Percentiles rank a stretch among this genome's conserved stretches.
phyloP scores from a whole-genome alignment of 2,797 vertebrate species.

The Psittacula echo region DNA sequence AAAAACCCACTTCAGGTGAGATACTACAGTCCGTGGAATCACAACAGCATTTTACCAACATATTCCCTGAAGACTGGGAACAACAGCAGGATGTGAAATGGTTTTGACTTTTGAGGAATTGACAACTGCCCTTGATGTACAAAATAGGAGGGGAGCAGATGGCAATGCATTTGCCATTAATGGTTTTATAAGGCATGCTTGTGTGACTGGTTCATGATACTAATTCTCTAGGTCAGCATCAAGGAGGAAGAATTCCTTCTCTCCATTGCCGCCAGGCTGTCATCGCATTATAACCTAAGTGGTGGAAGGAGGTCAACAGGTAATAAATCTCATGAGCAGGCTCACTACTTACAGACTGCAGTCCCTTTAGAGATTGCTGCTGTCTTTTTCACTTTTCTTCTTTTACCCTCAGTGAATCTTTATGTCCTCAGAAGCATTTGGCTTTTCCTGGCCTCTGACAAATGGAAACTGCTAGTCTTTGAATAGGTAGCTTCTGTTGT shows the following conservation, averaged over 20 bases:
- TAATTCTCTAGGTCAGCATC: constrained; percentile 40
- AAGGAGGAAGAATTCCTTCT: constrained; percentile 34
- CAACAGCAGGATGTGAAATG: neutral
- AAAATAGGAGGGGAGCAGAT: constrained; percentile 25
- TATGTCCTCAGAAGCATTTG: neutral
- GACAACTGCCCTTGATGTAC: constrained; percentile 15
- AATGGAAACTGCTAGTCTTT: constrained; percentile 11
- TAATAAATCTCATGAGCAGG: constrained; percentile 58
- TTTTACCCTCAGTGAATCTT: neutral
- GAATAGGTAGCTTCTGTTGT: neutral
- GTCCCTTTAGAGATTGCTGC: neutral
- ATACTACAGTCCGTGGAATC: neutral
- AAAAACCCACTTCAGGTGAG: neutral
- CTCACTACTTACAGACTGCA: constrained; percentile 13
- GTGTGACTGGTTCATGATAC: constrained; percentile 31
- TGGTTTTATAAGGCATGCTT: neutral
- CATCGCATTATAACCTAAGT: constrained; percentile 36
- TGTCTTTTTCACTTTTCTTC: neutral
- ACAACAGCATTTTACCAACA: neutral
- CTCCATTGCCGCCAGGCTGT: neutral
- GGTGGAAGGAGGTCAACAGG: constrained; percentile 26
- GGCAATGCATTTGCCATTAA: neutral
- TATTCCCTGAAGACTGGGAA: neutral
- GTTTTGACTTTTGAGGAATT: constrained; percentile 27
- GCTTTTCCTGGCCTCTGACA: constrained; percentile 31